phyloP scores from a whole-genome alignment of 2,797 vertebrate genomes.

The Sarcoramphus papa region DNA sequence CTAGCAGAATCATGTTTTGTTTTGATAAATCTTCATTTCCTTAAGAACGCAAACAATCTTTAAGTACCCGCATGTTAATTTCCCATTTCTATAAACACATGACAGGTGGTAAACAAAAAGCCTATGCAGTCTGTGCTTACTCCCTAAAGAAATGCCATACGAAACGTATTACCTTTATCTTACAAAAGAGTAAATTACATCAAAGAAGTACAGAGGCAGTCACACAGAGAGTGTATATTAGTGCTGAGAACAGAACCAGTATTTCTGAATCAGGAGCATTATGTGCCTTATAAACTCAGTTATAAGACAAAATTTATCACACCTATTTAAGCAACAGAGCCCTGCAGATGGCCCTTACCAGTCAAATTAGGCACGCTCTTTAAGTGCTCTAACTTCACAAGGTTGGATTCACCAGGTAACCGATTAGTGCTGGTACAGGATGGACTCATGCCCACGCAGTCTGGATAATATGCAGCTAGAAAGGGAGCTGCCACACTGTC shows the following conservation, averaged over 20 bases:
- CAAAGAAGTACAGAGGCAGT: background rate
- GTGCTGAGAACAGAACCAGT: background rate
- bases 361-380: slow-evolving; percentile 61
- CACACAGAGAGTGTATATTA: background rate
- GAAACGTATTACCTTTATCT: background rate
- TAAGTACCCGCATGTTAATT: background rate
- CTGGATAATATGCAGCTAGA: slow-evolving; percentile 93
- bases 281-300: background rate
- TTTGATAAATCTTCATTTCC: background rate
- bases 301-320: background rate
- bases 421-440: slow-evolving; percentile 81
- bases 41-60: background rate
- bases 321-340: background rate
- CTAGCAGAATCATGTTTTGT: background rate
- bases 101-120: background rate
- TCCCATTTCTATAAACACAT: background rate
- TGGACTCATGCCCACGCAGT: slow-evolving; percentile 99
- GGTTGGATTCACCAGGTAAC: slow-evolving; percentile 71
- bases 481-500: slow-evolving; percentile 92
- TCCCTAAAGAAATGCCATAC: background rate
- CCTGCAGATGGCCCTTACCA: slow-evolving; percentile 74
- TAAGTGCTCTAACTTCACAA: slow-evolving; percentile 82
- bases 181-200: background rate
- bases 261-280: background rate
- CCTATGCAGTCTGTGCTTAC: background rate